These are phyloP conservation scores for Helostoma temminkii DNA, from an alignment of 2,797 vertebrate genomes.

Conservation along the genomic window DNA sequence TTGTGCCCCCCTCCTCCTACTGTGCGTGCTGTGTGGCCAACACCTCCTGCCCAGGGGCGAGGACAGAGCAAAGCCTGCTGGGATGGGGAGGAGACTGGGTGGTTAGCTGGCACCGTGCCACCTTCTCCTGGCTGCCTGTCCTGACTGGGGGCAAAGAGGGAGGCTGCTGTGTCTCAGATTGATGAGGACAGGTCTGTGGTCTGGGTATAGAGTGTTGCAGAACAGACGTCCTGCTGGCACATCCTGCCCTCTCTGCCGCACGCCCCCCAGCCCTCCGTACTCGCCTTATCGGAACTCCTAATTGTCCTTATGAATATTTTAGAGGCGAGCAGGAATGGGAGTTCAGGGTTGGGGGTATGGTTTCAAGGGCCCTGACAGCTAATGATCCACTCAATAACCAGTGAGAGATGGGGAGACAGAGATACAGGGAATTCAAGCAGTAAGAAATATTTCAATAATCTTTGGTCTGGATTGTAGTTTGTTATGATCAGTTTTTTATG, in stretches of 20 bases:
- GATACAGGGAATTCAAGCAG: constrained; percentile 44
- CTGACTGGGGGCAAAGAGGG: constrained; percentile 76
- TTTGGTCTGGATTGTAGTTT: constrained; percentile 35
- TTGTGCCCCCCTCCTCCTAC: constrained; percentile 68
- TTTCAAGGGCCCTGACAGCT: constrained; percentile 85
- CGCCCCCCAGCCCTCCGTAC: constrained; percentile 72
- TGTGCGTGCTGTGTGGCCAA: constrained; percentile 68
- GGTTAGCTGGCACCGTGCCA: constrained; percentile 73
- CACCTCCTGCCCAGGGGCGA: constrained; percentile 77
- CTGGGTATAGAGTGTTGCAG: constrained; percentile 79
- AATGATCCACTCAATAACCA: constrained; percentile 84
- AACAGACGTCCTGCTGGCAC: constrained; percentile 79
- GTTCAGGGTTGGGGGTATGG: constrained; percentile 80
- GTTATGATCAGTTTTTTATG: constrained; percentile 40
- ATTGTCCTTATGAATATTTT: constrained; percentile 91
- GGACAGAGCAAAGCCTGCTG: constrained; percentile 80
- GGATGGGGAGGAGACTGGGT: constrained; percentile 46
- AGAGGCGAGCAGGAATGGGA: constrained; percentile 84
- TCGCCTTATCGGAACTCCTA: constrained; percentile 88
- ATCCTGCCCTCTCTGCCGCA: constrained; percentile 78
- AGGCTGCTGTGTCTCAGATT: constrained; percentile 81
- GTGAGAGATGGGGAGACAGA: constrained; percentile 52
- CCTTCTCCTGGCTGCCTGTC: constrained; percentile 66
- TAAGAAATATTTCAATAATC: constrained; percentile 40
- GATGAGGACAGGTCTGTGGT: constrained; percentile 82